Conservation (phyloP, 2,888 invertebrate genomes). For the Congeria kusceri region DNA sequence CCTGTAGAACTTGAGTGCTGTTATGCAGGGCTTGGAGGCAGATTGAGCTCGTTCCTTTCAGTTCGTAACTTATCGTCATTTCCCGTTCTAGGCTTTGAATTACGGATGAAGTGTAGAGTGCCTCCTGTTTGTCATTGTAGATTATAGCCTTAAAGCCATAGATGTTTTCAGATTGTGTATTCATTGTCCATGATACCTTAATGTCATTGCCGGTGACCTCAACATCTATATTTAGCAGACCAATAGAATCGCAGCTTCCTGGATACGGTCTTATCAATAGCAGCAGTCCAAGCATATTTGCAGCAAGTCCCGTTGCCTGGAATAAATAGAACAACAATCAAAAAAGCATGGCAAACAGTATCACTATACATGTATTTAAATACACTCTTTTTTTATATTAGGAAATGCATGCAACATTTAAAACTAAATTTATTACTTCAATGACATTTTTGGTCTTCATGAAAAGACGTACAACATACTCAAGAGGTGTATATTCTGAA, state of each 20-base stretch:
- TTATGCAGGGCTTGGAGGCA: conserved; percentile 42
- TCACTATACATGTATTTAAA: too few relatives aligned
- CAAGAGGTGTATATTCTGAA: too few relatives aligned
- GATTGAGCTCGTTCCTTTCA: conserved; percentile 28
- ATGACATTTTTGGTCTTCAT: too few relatives aligned
- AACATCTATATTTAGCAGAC: conserved; percentile 27
- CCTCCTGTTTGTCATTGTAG: conserved; percentile 11
- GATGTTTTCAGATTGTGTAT: conserved; percentile 14
- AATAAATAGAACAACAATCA: not conserved
- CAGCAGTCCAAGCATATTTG: not conserved
- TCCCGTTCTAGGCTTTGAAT: conserved; percentile 25
- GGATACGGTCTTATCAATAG: not conserved
- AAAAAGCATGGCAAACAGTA: too few relatives aligned
- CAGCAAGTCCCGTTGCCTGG: conserved; percentile 6
- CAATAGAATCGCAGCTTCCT: not conserved
- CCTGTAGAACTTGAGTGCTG: conserved; percentile 16
- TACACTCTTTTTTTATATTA: too few relatives aligned
- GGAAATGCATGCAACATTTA: too few relatives aligned
- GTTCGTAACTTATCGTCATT: conserved; percentile 37
- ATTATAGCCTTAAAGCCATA: conserved; percentile 46
- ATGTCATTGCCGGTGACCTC: conserved; percentile 26
- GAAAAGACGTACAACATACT: too few relatives aligned
- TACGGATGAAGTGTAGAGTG: conserved; percentile 44
- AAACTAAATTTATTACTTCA: too few relatives aligned
- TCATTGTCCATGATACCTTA: conserved; percentile 44